Evolutionary conservation across 2,797 vertebrate genomes (phyloP).

Genomic region (Sebastes oblongus): DNA sequence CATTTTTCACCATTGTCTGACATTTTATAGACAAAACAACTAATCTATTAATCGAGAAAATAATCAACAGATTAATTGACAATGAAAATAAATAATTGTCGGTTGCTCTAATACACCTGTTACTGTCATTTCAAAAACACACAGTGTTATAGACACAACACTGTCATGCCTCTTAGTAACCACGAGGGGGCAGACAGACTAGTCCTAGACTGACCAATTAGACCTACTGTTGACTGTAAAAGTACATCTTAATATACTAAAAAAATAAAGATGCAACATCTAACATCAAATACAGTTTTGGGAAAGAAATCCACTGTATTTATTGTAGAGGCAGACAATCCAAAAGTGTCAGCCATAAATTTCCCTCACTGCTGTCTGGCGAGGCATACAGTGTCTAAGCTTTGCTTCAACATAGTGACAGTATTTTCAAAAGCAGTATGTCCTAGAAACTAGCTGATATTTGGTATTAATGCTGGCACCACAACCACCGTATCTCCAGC

Average conservation of each 20-base stretch:
- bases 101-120: not conserved
- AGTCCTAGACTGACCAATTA: not conserved
- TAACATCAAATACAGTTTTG: not conserved
- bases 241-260: not conserved
- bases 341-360: not conserved
- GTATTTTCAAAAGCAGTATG: not conserved
- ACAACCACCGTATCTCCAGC: not conserved
- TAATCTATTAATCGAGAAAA: not conserved
- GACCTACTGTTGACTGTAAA: not conserved
- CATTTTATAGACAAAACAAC: no score
- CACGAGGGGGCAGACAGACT: slow-evolving; percentile 16
- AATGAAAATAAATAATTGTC: not conserved
- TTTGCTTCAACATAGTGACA: not conserved
- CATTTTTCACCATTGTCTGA: no score
- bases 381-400: not conserved
- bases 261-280: not conserved
- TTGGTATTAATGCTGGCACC: not conserved
- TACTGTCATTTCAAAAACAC: not conserved
- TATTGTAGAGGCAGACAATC: not conserved
- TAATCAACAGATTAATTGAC: not conserved
- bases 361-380: not conserved
- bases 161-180: not conserved
- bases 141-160: not conserved
- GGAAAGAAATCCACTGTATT: not conserved
- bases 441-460: not conserved